Evolutionary conservation across 2,797 vertebrate species (phyloP).

Genomic region (Phylloscopus collybita): DNA sequence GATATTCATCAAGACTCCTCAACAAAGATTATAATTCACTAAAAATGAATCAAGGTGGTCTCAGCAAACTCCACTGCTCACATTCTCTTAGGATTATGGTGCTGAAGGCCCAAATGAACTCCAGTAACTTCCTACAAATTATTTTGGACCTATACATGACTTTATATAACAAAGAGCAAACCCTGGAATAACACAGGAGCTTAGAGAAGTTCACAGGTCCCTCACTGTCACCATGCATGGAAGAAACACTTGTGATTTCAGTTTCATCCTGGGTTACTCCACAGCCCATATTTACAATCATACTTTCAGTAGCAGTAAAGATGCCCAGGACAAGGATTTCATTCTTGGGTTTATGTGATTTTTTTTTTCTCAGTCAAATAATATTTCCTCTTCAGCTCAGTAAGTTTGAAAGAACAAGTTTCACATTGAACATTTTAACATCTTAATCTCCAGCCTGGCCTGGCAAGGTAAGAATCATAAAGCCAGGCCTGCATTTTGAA

Average conservation of each 20-base stretch:
- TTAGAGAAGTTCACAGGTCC: not conserved
- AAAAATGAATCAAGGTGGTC: not conserved
- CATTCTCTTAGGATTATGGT: not conserved
- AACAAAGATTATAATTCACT: not conserved
- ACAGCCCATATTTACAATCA: not conserved
- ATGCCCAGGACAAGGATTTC: not conserved
- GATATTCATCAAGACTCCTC: not conserved
- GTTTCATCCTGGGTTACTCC: not conserved
- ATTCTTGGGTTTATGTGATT: fast-evolving
- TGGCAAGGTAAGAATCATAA: not conserved
- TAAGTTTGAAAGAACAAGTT: not conserved
- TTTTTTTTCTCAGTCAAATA: not conserved
- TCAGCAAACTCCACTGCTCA: not conserved
- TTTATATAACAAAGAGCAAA: not conserved
- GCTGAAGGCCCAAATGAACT: not conserved
- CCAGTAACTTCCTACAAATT: not conserved
- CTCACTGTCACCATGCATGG: not conserved
- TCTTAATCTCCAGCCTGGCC: not conserved
- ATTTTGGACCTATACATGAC: not conserved
- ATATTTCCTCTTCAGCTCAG: not conserved
- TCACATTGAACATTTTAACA: not conserved
- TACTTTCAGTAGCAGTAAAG: not conserved
- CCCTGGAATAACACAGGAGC: not conserved
- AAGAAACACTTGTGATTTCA: not conserved
- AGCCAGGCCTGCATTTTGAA: not conserved